Evolutionary conservation across 2,888 invertebrate species (phyloP), one percentile per base, ranked within the genome.

Genomic region (Auanema sp.): DNA sequence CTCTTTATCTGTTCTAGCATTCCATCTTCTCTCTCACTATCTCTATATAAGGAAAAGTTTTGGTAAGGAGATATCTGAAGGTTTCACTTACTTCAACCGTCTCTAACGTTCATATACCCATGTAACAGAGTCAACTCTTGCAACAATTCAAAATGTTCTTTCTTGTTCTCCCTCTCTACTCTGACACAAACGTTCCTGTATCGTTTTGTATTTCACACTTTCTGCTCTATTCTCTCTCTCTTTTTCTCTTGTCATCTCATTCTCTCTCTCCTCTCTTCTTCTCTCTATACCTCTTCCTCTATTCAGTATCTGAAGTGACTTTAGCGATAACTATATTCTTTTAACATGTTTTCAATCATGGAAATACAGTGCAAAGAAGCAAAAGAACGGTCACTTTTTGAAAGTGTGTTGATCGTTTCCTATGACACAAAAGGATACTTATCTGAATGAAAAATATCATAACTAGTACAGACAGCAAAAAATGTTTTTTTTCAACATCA

Each of bases 241-340:
- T n/a, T n/a, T 23, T 1, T 41, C 42, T 25, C 23, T 55, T 40
- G 42, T 11, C 12, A 8, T 47, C 33, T 33, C 33, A 33, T 33
- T 60, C 18, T 25, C 44, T 55, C 33, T 60, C 60, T 25, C 42
- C 54, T 33, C 24, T 53, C 14, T 16, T 47, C 5, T 47, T 5
- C 47, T 8, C 18, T 18, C n/a, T 47, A 18, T 8, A 5, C 2
- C 2, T 47, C 10, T 16, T 18, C 53, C 18, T 25, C 44, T 55
- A n/a, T 60, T 8, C 33, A 33, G 33, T 33, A 33, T 33, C 33
- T 33, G 33, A 3, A 33, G 33, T 33, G 33, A 33, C 33, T 33
- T 33, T 8, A 33, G 8, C 33, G 33, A 33, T 33, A 33, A 33
- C 33, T 33, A 33, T 33, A 3, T 8, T 33, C 8, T 33, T 33